Conservation (phyloP, 2,113 vertebrate species). For the Emydura subglobosa region DNA sequence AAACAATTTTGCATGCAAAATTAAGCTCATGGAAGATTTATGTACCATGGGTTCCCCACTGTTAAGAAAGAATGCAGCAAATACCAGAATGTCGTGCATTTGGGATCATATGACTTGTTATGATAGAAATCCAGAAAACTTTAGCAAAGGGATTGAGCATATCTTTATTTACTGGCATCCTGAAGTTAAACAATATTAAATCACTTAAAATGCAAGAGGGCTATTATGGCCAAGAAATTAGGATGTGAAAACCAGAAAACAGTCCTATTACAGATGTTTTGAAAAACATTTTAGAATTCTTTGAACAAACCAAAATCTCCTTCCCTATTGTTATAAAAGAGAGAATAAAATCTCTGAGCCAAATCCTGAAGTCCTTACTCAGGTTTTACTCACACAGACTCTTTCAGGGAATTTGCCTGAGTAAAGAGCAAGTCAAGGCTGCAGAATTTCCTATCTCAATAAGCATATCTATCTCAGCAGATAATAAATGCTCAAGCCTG, state of each 20-base stretch:
- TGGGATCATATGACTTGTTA: not conserved
- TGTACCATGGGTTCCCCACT: not conserved
- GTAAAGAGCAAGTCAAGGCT: not conserved
- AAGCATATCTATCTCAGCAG: not conserved
- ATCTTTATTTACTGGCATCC: not conserved
- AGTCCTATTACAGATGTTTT: not conserved
- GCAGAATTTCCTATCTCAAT: not conserved
- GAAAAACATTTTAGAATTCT: not conserved
- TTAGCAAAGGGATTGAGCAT: not conserved
- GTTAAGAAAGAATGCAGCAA: not conserved
- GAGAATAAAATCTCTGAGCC: not conserved
- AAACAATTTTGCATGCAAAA: not conserved
- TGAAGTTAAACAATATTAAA: not conserved
- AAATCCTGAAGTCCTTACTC: not conserved
- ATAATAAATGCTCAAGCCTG: not conserved
- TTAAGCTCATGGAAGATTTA: not conserved
- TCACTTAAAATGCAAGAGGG: not conserved
- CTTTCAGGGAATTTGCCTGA: not conserved
- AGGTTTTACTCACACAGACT: not conserved
- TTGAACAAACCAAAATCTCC: not conserved
- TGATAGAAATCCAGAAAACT: not conserved
- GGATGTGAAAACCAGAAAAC: not conserved
- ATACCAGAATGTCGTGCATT: not conserved
- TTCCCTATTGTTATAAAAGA: not conserved
- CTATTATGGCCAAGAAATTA: not conserved